phyloP scores from a whole-genome alignment of 37 sponge, comb jelly and placozoan genomes.

The Amphimedon queenslandica region DNA sequence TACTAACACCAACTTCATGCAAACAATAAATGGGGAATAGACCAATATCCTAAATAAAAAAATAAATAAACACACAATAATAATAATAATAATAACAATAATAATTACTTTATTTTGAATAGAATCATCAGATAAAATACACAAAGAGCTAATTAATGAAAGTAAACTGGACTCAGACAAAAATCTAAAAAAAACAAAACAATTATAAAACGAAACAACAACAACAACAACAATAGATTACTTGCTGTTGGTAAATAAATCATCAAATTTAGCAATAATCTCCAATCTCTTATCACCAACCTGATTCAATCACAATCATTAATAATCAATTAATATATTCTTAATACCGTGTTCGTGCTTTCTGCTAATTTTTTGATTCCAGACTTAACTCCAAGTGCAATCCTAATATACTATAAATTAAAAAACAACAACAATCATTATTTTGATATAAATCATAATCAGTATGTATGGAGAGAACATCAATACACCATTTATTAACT shows the following conservation, averaged over 20 bases:
- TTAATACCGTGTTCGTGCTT: too few relatives aligned
- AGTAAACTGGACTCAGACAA: constrained; percentile 43
- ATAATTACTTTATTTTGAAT: constrained; percentile 1
- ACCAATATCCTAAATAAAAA: constrained; percentile 43
- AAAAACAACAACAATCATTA: too few relatives aligned
- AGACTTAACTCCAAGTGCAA: too few relatives aligned
- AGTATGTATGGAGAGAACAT: too few relatives aligned
- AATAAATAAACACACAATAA: neutral
- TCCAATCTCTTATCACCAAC: too few relatives aligned
- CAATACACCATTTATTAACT: too few relatives aligned
- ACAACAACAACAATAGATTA: neutral
- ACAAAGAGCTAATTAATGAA: constrained; percentile 58
- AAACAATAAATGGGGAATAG: constrained; percentile 73
- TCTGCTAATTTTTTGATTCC: too few relatives aligned
- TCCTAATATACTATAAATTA: too few relatives aligned
- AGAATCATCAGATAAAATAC: constrained; percentile 42
- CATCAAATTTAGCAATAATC: constrained; percentile 14
- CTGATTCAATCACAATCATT: too few relatives aligned
- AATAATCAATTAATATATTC: too few relatives aligned
- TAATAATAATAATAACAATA: neutral
- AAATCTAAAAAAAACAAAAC: neutral
- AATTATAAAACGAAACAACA: neutral
- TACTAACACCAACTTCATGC: constrained; percentile 58
- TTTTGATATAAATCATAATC: too few relatives aligned
- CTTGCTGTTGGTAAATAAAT: constrained; percentile 22